Evolutionary conservation across 2,888 invertebrate species (phyloP).

Genomic region (Cryptocephalus moraei): DNA sequence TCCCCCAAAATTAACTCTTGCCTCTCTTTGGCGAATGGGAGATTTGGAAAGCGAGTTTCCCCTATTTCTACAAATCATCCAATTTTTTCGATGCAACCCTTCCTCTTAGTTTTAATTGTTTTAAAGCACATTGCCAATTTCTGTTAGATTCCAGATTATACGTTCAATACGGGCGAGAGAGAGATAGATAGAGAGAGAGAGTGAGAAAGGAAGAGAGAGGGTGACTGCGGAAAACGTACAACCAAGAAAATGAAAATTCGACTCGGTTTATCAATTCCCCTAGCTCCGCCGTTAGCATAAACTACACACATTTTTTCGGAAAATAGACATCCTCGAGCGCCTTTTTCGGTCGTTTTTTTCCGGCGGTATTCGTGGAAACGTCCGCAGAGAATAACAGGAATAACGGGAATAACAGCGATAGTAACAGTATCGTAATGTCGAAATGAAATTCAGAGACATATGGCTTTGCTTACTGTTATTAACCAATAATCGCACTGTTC

Average conservation of each 20-base stretch:
- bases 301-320: too few relatives aligned
- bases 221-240: background rate
- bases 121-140: slow-evolving; percentile 35
- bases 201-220: background rate
- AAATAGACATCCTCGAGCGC: too few relatives aligned
- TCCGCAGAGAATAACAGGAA: too few relatives aligned
- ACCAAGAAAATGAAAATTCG: background rate
- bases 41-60: slow-evolving; percentile 15
- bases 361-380: too few relatives aligned
- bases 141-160: slow-evolving; percentile 19
- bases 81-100: slow-evolving; percentile 32
- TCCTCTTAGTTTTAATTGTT: slow-evolving; percentile 34
- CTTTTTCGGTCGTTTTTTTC: too few relatives aligned
- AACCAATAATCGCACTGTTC: slow-evolving; percentile 5
- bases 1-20: slow-evolving; percentile 14
- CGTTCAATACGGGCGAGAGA: background rate
- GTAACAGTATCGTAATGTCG: background rate
- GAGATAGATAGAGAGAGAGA: background rate
- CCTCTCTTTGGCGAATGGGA: slow-evolving; percentile 11
- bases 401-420: too few relatives aligned
- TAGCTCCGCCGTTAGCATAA: too few relatives aligned
- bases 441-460: slow-evolving; percentile 7
- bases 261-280: too few relatives aligned
- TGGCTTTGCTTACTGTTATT: slow-evolving; percentile 7
- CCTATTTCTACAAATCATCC: slow-evolving; percentile 34